These are phyloP conservation scores for Oligia strigilis DNA, from an alignment of 2,888 invertebrate species.

Conservation along the genomic window DNA sequence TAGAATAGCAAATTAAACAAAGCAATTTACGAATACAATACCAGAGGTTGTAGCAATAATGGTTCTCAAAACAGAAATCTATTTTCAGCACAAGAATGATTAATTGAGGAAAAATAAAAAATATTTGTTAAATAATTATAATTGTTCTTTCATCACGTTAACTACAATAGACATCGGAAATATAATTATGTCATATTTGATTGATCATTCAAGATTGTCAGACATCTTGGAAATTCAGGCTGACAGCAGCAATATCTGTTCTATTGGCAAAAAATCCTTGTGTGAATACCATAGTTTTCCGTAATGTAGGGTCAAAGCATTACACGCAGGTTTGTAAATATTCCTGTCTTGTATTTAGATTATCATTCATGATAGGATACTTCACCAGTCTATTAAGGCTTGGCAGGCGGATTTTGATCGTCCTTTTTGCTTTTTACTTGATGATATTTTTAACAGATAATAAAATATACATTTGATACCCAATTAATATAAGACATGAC, in stretches of 20 bases:
- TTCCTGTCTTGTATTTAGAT: not conserved
- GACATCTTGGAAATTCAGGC: not conserved
- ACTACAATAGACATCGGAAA: not conserved
- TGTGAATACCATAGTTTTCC: constrained; percentile 1
- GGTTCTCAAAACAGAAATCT: too few species aligned
- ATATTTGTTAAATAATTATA: too few species aligned
- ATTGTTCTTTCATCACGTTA: too few species aligned
- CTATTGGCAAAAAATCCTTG: constrained; percentile 13
- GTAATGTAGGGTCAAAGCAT: not conserved
- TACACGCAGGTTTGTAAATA: not conserved
- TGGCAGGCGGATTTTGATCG: too few species aligned
- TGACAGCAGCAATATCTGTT: constrained; percentile 27
- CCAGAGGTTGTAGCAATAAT: too few species aligned
- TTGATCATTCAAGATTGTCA: constrained; percentile 9
- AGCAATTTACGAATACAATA: too few species aligned
- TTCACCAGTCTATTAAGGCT: not conserved
- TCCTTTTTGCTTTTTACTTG: not conserved
- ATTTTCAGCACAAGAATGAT: too few species aligned
- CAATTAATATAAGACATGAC: not conserved
- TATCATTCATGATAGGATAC: not conserved
- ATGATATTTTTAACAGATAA: not conserved
- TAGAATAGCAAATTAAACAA: too few species aligned
- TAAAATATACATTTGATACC: not conserved
- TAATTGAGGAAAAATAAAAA: too few species aligned
- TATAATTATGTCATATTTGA: not conserved